A percentile compares a stretch with the other conserved stretches of the same genome.
phyloP scores from a whole-genome alignment of 2,888 invertebrate genomes.

The Teinopalpus imperialis region DNA sequence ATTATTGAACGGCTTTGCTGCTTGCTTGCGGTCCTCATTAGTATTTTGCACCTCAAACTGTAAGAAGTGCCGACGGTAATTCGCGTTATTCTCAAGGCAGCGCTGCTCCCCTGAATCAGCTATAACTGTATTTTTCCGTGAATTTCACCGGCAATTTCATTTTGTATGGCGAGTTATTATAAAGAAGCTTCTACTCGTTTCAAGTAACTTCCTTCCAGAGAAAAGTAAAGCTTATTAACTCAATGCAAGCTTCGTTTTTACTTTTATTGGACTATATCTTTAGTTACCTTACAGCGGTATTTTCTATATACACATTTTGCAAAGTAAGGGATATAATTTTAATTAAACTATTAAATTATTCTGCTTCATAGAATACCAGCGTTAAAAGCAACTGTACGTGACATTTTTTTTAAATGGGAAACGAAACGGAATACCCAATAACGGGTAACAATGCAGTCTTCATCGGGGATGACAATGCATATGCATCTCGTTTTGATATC shows the following conservation, averaged over 20 bases:
- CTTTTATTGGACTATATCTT: too few relatives aligned
- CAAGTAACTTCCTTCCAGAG: background rate
- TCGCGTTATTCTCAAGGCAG: conserved; percentile 17
- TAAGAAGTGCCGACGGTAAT: conserved; percentile 24
- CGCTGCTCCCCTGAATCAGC: conserved; percentile 21
- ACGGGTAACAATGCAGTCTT: too few relatives aligned
- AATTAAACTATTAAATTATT: too few relatives aligned
- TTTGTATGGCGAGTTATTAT: conserved; percentile 20
- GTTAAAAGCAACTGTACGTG: too few relatives aligned
- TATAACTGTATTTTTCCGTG: conserved; percentile 20
- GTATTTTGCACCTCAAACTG: conserved; percentile 21
- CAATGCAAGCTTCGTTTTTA: background rate
- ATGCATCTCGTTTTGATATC: too few relatives aligned
- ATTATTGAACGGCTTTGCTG: background rate
- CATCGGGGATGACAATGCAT: too few relatives aligned
- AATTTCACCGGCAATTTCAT: conserved; percentile 16
- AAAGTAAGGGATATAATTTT: too few relatives aligned
- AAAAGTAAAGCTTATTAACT: background rate
- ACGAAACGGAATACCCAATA: too few relatives aligned
- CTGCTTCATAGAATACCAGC: too few relatives aligned
- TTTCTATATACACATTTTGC: too few relatives aligned
- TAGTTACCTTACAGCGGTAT: too few relatives aligned
- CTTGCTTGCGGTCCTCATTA: conserved; percentile 7
- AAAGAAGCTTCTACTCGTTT: conserved; percentile 15
- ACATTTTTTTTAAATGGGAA: too few relatives aligned